Percentiles rank a stretch among this genome's conserved stretches.
Evolutionary conservation across 2,113 vertebrate genomes (phyloP).

Genomic region (Saccopteryx leptura): DNA sequence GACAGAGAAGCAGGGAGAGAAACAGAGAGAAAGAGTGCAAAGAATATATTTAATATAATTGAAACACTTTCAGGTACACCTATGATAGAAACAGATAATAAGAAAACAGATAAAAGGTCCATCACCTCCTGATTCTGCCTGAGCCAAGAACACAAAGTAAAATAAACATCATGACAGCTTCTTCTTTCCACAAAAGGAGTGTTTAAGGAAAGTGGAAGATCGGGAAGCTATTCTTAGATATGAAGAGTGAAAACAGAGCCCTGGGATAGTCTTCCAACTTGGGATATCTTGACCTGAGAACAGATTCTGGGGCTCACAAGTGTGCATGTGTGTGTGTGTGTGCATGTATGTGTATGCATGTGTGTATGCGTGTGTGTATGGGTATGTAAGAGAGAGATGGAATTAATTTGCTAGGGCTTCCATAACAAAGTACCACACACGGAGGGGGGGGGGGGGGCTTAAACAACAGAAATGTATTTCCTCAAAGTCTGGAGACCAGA

Average conservation of each 20-base stretch:
- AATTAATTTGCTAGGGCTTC: background rate
- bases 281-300: background rate
- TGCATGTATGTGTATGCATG: background rate
- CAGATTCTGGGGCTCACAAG: background rate
- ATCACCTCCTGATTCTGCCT: background rate
- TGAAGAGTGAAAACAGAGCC: background rate
- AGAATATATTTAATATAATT: background rate
- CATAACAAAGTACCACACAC: background rate
- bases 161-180: background rate
- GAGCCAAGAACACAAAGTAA: background rate
- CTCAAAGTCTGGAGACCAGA: background rate
- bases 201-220: background rate
- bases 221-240: background rate
- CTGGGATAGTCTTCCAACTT: background rate
- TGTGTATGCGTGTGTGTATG: background rate
- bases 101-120: background rate
- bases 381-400: background rate
- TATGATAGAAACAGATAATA: background rate
- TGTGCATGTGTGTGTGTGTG: background rate
- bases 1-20: background rate
- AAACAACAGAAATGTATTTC: background rate
- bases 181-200: background rate
- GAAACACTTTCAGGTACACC: background rate
- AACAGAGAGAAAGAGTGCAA: background rate
- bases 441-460: background rate